A percentile compares a stretch with the other conserved stretches of the same genome.
Evolutionary conservation across 2,888 invertebrate genomes (phyloP).

Genomic region (Drosophila mimica): DNA sequence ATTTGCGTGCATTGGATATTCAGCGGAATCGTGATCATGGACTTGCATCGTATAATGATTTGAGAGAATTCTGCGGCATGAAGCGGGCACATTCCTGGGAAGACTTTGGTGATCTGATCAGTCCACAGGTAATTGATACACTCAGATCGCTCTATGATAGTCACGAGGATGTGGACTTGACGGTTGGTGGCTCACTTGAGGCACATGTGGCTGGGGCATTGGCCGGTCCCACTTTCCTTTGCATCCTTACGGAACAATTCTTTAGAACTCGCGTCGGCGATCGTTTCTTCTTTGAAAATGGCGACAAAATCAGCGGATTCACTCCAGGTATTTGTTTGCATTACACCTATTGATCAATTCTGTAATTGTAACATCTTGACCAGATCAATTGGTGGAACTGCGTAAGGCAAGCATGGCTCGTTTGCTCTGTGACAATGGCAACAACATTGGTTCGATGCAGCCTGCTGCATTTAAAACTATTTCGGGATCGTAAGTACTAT

Average conservation of each 20-base stretch:
- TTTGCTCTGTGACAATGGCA: constrained; percentile 92
- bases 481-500: constrained; percentile 86
- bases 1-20: constrained; percentile 92
- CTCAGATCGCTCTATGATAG: constrained; percentile 88
- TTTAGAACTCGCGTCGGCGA: constrained; percentile 94
- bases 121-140: constrained; percentile 87
- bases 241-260: constrained; percentile 95
- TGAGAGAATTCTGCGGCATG: constrained; percentile 91
- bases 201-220: constrained; percentile 90
- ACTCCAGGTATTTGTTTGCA: constrained; percentile 86
- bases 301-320: constrained; percentile 88
- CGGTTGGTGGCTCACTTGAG: constrained; percentile 94
- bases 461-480: constrained; percentile 89
- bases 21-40: constrained; percentile 95
- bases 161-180: constrained; percentile 93
- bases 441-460: constrained; percentile 89
- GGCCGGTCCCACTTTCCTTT: constrained; percentile 94
- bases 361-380: neutral
- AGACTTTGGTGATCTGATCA: constrained; percentile 89
- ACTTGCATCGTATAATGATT: constrained; percentile 91
- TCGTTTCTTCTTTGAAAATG: constrained; percentile 93
- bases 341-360: neutral
- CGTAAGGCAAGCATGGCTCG: constrained; percentile 92
- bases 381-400: constrained; percentile 91
- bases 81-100: constrained; percentile 89